Percentiles rank a stretch among this genome's conserved stretches.
phyloP scores from a whole-genome alignment of 2,888 invertebrate genomes.

The Eledone cirrhosa region DNA sequence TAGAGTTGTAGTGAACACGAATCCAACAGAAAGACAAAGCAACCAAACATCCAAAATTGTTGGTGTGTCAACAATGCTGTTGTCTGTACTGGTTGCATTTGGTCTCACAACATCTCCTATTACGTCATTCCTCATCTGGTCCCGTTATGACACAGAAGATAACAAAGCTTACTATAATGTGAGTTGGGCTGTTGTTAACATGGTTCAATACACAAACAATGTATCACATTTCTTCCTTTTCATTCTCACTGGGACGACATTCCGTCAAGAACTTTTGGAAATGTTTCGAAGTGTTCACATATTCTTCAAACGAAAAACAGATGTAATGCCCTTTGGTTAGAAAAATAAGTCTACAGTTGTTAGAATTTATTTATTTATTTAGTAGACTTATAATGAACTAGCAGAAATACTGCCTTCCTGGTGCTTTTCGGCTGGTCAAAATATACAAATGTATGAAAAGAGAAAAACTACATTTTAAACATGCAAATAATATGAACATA shows the following conservation, averaged over 20 bases:
- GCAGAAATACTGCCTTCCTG: no score
- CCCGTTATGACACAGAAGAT: not conserved
- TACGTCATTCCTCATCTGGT: not conserved
- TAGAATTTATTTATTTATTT: no score
- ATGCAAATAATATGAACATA: no score
- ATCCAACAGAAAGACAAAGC: not conserved
- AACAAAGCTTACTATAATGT: not conserved
- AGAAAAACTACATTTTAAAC: no score
- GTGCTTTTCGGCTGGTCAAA: no score
- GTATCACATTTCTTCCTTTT: conserved; percentile 16
- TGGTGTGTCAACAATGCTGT: not conserved
- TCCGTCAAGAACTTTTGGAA: conserved; percentile 9
- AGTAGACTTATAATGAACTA: no score
- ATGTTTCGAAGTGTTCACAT: not conserved
- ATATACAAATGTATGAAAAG: no score
- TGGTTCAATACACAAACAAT: conserved; percentile 4
- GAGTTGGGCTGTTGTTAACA: not conserved
- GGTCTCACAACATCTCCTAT: conserved; percentile 1
- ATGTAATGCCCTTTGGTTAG: no score
- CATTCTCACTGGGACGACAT: not conserved
- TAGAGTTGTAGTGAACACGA: not conserved
- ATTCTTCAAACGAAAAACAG: no score
- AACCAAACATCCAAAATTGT: not conserved
- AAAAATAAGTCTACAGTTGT: no score
- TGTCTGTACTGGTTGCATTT: not conserved